Evolutionary conservation across 2,113 vertebrate species (phyloP), one percentile per base, ranked within the genome.

Genomic region (Hippocampus abdominalis): DNA sequence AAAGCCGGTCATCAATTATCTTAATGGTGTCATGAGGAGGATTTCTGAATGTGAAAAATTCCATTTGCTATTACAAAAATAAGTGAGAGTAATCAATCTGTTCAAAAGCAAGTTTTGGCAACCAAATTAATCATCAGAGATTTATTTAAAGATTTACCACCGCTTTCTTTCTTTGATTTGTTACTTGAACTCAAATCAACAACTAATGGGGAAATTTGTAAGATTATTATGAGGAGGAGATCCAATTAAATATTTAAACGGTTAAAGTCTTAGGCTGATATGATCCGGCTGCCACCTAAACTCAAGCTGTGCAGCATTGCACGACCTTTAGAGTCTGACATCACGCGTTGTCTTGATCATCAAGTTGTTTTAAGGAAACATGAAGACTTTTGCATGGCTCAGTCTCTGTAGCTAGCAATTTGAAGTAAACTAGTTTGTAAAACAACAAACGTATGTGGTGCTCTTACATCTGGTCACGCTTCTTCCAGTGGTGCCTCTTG

Each of bases 391-490:
- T 42, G 40, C 40, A 42, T 2, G 2, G 40, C 10, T 42, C 40
- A 8, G 11, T 42, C 40, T 8, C 40, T 57, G 27, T 27, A 27
- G 12, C 25, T 12, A 56, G 53, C 53, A 8, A 56, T 25, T 11
- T 25, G 53, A 56, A 56, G 7, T 20, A 11, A 63, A 36, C 61
- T 36, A 42, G 21, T 44, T 63, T 42, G 21, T 23, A 12, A 20
- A n/a, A 21, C 60, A 62, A 40, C 62, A 64, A 42, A 40, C 2
- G 23, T 13, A 56, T 46, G 29, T 11, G 23, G 21, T 23, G 23
- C 21, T 2, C 87, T 87, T 70, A 92, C 91, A 69, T 83, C 86
- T 81, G 39, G 71, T 44, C 2, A 72, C 3, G 68, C 72, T 57
- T 66, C 78, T 70, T 63, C 77, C 88, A 16, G 57, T 40, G 7